Base-by-base conservation (phyloP, 2,113 vertebrate genomes). In the Tylochromis polylepis region DNA sequence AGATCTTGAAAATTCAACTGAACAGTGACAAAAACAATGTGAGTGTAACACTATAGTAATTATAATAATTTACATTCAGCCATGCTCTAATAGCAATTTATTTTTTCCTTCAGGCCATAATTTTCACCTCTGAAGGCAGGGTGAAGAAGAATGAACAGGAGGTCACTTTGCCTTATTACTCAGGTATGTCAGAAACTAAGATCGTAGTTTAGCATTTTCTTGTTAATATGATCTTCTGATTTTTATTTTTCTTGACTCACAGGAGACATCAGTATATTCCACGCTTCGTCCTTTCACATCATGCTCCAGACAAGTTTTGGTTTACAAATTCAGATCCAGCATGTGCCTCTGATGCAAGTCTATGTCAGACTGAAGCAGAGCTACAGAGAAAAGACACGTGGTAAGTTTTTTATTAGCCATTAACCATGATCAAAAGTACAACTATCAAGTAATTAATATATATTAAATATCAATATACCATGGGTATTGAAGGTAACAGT, bases 251-350 rank as follows among this genome's bases (percentile, higher is more conserved):
- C 46, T 95, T 90, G 8, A 86, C 84, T 88, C 51, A 75, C 93
- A 99, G 98, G 96, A 34, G 97, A 97, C 89, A 96, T 99, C 93
- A 97, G 95, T 18, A 43, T 98, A 67, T 98, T 98, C 92, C 95
- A 85, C 6, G 97, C 97, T 0, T 97, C 98, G 20, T 97, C 98
- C 46, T 96, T 96, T 89, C 96, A 98, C 95, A 87, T 98, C 65
- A 11, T 97, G 29, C 94, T 99, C 34, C 96, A 96, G 89, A 97
- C 97, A 2, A 86, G 65, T 16, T 93, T 95, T 34, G 98, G 98
- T 6, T 85, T 99, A 62, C 95, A 96, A 87, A 91, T 99, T 62
- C 98, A 99, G 92, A 92, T 99, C 53, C 98, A 99, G 85, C 92
- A 98, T 85, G 86, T 91, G 77, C 97, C 96, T 4, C 2, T 97